Percentiles rank a stretch among this genome's conserved stretches.
Evolutionary conservation across 2,888 invertebrate species (phyloP).

Genomic region (Thelaira solivaga): DNA sequence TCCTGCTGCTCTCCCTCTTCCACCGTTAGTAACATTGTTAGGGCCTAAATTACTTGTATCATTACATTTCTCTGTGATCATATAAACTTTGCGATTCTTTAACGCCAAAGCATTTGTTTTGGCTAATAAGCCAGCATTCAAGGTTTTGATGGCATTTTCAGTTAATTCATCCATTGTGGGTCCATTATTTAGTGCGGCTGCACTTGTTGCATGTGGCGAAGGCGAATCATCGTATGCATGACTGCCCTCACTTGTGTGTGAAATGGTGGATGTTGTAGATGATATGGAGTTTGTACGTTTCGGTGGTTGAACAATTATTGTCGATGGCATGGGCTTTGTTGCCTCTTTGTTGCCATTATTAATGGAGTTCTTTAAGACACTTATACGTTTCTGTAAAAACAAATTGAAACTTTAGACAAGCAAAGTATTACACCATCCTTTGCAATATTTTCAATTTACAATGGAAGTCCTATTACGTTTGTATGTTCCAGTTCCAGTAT

Average conservation of each 20-base stretch:
- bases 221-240: slow-evolving; percentile 63
- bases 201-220: slow-evolving; percentile 41
- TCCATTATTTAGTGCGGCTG: slow-evolving; percentile 27
- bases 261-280: slow-evolving; percentile 64
- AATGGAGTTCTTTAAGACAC: slow-evolving; percentile 53
- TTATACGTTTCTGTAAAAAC: slow-evolving; percentile 60
- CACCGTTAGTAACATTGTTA: slow-evolving; percentile 45
- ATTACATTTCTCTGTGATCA: slow-evolving; percentile 73
- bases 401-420: neutral
- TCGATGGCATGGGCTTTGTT: slow-evolving; percentile 51
- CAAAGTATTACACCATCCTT: neutral
- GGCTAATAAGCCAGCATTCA: slow-evolving; percentile 56
- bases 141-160: slow-evolving; percentile 54
- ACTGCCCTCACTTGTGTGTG: slow-evolving; percentile 61
- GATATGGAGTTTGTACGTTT: slow-evolving; percentile 67
- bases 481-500: no score
- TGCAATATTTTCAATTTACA: no score
- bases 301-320: slow-evolving; percentile 64
- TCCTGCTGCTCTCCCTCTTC: slow-evolving; percentile 1
- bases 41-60: slow-evolving; percentile 34
- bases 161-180: slow-evolving; percentile 53
- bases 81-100: slow-evolving; percentile 71
- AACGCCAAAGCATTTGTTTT: slow-evolving; percentile 58
- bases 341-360: slow-evolving; percentile 48
- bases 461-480: no score